Conservation (phyloP, 2,113 vertebrate genomes). For the Actenoides hombroni region DNA sequence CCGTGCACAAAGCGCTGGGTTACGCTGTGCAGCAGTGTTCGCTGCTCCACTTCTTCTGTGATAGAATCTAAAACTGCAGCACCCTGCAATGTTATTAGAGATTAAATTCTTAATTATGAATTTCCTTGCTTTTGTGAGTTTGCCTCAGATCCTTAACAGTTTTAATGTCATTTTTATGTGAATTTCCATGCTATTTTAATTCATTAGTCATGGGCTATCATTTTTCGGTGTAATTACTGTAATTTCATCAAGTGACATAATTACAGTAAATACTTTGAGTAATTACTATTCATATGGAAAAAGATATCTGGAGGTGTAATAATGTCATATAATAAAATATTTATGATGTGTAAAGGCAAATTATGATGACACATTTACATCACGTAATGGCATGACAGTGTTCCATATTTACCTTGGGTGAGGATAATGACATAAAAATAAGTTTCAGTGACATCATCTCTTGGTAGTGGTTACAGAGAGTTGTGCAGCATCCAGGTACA, state of each 20-base stretch:
- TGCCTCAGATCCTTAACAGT: slow-evolving; percentile 72
- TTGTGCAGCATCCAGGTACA: neutral
- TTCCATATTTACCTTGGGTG: slow-evolving; percentile 56
- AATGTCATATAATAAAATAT: slow-evolving; percentile 78
- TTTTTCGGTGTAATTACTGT: slow-evolving; percentile 82
- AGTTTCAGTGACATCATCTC: slow-evolving; percentile 71
- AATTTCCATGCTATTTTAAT: slow-evolving; percentile 83
- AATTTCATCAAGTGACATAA: slow-evolving; percentile 85
- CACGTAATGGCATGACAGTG: slow-evolving; percentile 67
- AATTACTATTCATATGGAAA: slow-evolving; percentile 81
- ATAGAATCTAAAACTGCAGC: slow-evolving; percentile 11
- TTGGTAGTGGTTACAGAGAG: neutral
- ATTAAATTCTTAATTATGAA: slow-evolving; percentile 67
- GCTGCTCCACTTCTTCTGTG: neutral
- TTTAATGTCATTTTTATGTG: slow-evolving; percentile 75
- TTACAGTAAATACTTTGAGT: slow-evolving; percentile 83
- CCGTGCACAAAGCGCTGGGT: neutral
- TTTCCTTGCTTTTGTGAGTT: slow-evolving; percentile 67
- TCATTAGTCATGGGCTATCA: slow-evolving; percentile 84
- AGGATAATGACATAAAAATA: slow-evolving; percentile 70
- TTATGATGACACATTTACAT: slow-evolving; percentile 75
- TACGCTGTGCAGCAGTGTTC: neutral
- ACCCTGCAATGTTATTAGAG: slow-evolving; percentile 50
- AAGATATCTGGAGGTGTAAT: slow-evolving; percentile 77
- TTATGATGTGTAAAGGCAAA: slow-evolving; percentile 79